Evolutionary conservation across 30 jellyfish, hydroid and myxozoan species (phyloP), one percentile per base, ranked within the genome.

Genomic region (Turritopsis rubra): DNA sequence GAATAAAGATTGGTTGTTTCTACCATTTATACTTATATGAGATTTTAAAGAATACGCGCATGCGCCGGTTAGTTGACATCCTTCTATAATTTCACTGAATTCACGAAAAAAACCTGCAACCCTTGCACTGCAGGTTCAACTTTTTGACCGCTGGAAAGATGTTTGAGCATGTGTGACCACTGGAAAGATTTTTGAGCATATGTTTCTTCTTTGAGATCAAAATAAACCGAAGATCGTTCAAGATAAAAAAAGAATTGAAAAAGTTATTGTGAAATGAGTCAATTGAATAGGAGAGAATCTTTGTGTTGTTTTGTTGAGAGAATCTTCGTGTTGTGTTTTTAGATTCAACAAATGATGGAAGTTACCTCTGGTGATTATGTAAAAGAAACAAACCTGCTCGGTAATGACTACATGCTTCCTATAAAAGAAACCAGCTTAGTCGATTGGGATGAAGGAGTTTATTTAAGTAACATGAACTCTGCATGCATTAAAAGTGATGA

Each of bases 331-430:
- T 41, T 41, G 60, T 19, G 16, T 68, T 1, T 19, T 68, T 68
- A 68, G 77, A 68, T 68, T n/a, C 9, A 68, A 19, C 31, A 68
- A 7, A 68, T 68, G 21, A 68, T 68, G 77, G 77, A 68, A 22
- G 77, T 68, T 0, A 68, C 77, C 28, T 68, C 77, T 23, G 77
- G 77, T 27, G 77, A 68, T 17, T 68, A 68, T 68, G 30, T 68
- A 7, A 68, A 68, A 1, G 30, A 68, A 23, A 27, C 28, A 22
- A 5, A 41, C 60, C 77, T 68, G 16, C 9, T 68, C 30, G 77
- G 19, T 27, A 27, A 68, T 68, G 77, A 68, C 8, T 16, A 68
- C 19, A 23, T 68, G 30, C 21, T 68, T 23, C 31, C 28, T 7
- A 68, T 68, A 8, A 68, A 68, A 19, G 77, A 68, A 68, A 68